Evolutionary conservation across 2,888 invertebrate species (phyloP).

Genomic region (Lysandra coridon): DNA sequence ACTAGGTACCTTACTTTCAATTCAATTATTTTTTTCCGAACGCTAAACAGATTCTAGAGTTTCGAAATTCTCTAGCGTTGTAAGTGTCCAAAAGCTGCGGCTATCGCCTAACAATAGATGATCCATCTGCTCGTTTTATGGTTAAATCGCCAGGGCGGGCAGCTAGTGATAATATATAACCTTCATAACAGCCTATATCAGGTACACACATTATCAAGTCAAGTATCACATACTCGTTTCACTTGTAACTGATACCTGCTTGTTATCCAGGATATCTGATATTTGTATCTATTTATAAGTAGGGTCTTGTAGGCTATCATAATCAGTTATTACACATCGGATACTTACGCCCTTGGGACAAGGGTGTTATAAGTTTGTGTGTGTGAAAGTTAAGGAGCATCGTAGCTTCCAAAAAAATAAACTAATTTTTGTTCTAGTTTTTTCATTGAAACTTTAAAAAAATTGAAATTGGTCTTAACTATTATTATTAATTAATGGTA

Average conservation of each 20-base stretch:
- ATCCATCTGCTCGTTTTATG: too few species aligned
- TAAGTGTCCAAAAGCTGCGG: not conserved
- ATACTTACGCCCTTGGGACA: not conserved
- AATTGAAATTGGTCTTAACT: too few species aligned
- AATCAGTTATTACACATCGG: not conserved
- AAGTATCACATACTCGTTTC: not conserved
- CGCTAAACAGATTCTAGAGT: too few species aligned
- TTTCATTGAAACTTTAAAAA: too few species aligned
- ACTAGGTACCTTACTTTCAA: too few species aligned
- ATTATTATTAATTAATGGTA: too few species aligned
- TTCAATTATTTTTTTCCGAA: too few species aligned
- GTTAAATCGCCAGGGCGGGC: not conserved
- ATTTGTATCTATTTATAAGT: not conserved
- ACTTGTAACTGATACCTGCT: not conserved
- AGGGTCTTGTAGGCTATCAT: not conserved
- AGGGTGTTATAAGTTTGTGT: too few species aligned
- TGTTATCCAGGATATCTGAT: slow-evolving; percentile 11
- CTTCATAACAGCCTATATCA: not conserved
- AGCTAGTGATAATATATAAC: not conserved
- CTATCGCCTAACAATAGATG: not conserved
- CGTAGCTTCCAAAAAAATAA: too few species aligned
- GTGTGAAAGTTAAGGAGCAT: too few species aligned
- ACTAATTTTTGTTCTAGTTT: too few species aligned
- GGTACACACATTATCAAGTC: not conserved
- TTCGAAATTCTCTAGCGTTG: too few species aligned